phyloP scores from a whole-genome alignment of 2,888 invertebrate genomes.

The Euplexia lucipara region DNA sequence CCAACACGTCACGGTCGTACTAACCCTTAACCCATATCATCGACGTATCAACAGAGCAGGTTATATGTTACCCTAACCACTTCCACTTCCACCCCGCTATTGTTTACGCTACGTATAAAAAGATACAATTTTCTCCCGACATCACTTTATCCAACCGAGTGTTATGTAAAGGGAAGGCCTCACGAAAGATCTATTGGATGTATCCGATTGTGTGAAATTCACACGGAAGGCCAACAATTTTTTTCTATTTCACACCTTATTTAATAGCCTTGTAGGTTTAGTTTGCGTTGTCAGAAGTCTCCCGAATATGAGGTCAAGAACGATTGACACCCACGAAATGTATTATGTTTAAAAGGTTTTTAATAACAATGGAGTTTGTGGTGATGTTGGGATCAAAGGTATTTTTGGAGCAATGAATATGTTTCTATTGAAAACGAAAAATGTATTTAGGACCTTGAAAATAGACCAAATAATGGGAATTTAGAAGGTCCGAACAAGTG shows the following conservation, averaged over 20 bases:
- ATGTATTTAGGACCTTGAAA: not conserved
- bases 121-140: slow-evolving; percentile 53
- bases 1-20: slow-evolving; percentile 5
- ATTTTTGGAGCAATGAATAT: slow-evolving; percentile 9
- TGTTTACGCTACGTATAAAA: slow-evolving; percentile 60
- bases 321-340: slow-evolving; percentile 22
- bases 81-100: slow-evolving; percentile 26
- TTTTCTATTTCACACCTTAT: slow-evolving; percentile 5
- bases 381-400: slow-evolving; percentile 28
- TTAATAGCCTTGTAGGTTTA: not conserved
- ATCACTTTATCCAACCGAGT: slow-evolving; percentile 59
- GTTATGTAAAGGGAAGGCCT: slow-evolving; percentile 48
- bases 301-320: slow-evolving; percentile 15
- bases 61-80: slow-evolving; percentile 30
- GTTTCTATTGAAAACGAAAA: slow-evolving; percentile 17
- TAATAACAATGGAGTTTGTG: slow-evolving; percentile 36
- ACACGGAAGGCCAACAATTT: not conserved
- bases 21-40: slow-evolving; percentile 32
- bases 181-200: slow-evolving; percentile 39
- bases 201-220: slow-evolving; percentile 35
- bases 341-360: slow-evolving; percentile 42
- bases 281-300: slow-evolving; percentile 7
- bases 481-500: not conserved
- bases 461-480: not conserved
- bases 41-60: slow-evolving; percentile 27